phyloP scores from a whole-genome alignment of 1,140 invertebrate species.

The Latrodectus geometricus region DNA sequence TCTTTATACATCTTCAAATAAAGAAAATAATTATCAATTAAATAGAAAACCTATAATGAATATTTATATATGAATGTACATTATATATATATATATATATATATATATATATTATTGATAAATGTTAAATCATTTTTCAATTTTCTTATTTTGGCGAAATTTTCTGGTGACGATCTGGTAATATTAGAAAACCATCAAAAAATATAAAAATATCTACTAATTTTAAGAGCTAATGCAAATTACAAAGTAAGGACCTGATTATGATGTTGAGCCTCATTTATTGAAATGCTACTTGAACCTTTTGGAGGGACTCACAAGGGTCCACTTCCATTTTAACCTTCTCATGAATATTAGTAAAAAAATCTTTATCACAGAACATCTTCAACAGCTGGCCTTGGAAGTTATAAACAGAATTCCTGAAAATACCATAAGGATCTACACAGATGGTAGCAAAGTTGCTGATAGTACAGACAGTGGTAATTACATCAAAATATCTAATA shows the following conservation, averaged over 20 bases:
- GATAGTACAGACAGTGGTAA: slow-evolving; percentile 4
- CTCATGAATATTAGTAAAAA: background rate
- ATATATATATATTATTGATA: background rate
- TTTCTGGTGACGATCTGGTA: too few species aligned
- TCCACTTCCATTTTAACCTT: slow-evolving; percentile 4
- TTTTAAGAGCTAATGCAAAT: too few species aligned
- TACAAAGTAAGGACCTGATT: too few species aligned
- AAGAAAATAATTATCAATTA: slow-evolving; percentile 66
- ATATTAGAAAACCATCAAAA: too few species aligned
- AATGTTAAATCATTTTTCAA: too few species aligned
- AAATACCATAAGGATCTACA: background rate
- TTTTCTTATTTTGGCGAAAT: too few species aligned
- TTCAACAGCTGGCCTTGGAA: background rate
- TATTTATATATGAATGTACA: too few species aligned
- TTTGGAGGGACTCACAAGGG: background rate
- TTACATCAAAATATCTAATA: background rate
- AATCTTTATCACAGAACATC: background rate
- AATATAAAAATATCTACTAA: too few species aligned
- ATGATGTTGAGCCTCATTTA: background rate
- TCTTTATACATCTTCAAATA: slow-evolving; percentile 78
- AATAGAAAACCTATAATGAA: background rate
- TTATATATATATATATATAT: background rate
- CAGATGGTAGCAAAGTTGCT: slow-evolving; percentile 3
- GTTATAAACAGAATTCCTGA: background rate
- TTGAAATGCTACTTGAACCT: too few species aligned